Base-by-base conservation (phyloP, 2,888 invertebrate genomes). In the Branchipolynoe longqiensis region DNA sequence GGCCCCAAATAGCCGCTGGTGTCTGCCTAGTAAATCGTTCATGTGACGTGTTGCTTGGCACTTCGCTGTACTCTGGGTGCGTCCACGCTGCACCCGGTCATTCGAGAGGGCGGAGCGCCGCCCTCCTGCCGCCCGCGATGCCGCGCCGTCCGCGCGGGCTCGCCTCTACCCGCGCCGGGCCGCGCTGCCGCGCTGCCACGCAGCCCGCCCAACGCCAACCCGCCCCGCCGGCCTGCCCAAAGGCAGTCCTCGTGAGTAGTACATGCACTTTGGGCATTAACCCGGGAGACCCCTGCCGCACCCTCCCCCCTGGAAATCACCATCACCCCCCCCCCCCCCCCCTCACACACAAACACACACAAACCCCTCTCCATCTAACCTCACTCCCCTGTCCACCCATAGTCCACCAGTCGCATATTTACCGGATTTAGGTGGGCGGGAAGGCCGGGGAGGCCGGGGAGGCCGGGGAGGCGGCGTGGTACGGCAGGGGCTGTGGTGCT, bases 241-340 rank as follows among this genome's bases (percentile, higher is more conserved):
- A n/a, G n/a, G n/a, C 48, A 48, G 8, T 48, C 48, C 18, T 18
- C 12, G 69, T 69, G 14, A 69, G 69, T 69, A 69, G 69, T 69
- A 69, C 38, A 69, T 36, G 25, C 22, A 69, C 33, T 36, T 38
- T 36, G 69, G 33, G 3, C 36, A 69, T 69, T 33, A 38, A 69
- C 69, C 12, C 69, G 69, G 69, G 69, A 33, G 3, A 69, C 69
- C 36, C 33, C 28, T 18, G 58, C 58, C n/a, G 4, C 14, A 6
- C 8, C 14, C 58, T 25, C 58, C n/a, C 58, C 12, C 31, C 62
- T 62, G 2, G 28, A 62, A 25, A 14, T 28, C 25, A 25, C 62
- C 62, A n/a, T 18, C 48, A 8, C 58, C 4, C 58, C 58, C n/a
- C n/a, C n/a, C n/a, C n/a, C n/a, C n/a, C n/a, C n/a, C n/a, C n/a